Evolutionary conservation across 1,140 invertebrate species (phyloP).

Genomic region (Temnothorax curvispinosus): DNA sequence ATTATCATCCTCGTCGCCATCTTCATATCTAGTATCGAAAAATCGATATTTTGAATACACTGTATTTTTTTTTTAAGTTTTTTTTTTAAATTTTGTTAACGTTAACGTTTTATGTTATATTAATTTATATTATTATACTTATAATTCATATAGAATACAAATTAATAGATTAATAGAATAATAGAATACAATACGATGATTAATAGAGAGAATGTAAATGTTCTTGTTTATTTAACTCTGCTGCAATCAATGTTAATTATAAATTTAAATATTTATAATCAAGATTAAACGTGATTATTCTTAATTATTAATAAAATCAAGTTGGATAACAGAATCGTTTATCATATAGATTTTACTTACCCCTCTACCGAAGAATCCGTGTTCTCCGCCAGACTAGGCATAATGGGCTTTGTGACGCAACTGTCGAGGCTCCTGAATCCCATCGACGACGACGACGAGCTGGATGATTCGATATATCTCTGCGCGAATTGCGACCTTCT

Average conservation of each 20-base stretch:
- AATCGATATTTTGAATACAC: not conserved
- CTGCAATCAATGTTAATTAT: not conserved
- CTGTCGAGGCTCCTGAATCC: slow-evolving; percentile 87
- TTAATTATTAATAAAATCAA: not conserved
- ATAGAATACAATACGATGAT: not conserved
- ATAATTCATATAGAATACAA: not conserved
- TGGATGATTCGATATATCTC: slow-evolving; percentile 86
- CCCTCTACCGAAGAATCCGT: slow-evolving; percentile 87
- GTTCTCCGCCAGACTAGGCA: slow-evolving; percentile 87
- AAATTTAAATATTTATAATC: not conserved
- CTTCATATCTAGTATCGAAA: slow-evolving; percentile 77
- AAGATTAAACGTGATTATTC: not conserved
- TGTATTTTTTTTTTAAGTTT: not conserved
- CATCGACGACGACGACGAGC: slow-evolving; percentile 87
- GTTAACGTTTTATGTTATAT: not conserved
- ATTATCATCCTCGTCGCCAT: slow-evolving; percentile 87
- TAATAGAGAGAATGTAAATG: not conserved
- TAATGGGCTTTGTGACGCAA: slow-evolving; percentile 82
- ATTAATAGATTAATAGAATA: not conserved
- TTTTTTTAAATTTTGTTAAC: not conserved
- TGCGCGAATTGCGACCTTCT: slow-evolving; percentile 86
- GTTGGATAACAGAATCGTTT: not conserved
- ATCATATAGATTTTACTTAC: slow-evolving; percentile 72
- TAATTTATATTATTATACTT: not conserved
- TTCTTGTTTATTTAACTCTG: not conserved